Percentiles rank a stretch among this genome's conserved stretches.
phyloP scores from a whole-genome alignment of 2,797 vertebrate species.

The Acanthis flammea region DNA sequence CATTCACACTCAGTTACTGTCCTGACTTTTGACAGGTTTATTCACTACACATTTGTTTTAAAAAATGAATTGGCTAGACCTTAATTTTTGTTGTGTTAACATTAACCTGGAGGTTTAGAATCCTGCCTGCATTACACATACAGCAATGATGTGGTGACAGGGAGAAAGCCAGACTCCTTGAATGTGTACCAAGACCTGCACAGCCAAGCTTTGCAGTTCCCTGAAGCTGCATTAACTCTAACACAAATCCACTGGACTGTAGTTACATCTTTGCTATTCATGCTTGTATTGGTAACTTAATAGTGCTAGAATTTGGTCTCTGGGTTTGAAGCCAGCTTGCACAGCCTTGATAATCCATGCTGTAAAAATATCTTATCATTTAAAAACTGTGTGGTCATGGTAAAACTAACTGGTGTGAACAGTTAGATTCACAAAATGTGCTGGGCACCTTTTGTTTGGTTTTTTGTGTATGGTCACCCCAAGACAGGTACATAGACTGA shows the following conservation, averaged over 20 bases:
- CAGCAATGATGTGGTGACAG: neutral
- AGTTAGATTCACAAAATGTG: neutral
- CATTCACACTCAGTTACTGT: neutral
- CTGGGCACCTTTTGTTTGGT: neutral
- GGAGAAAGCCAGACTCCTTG: neutral
- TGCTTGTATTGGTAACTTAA: neutral
- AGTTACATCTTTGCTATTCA: neutral
- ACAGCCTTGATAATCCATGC: neutral
- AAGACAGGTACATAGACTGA: neutral
- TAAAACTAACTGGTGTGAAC: neutral
- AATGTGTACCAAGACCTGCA: neutral
- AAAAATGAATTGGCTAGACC: neutral
- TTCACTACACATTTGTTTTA: neutral
- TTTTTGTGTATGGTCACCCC: neutral
- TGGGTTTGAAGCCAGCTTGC: neutral
- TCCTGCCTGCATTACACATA: neutral
- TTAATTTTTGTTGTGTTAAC: neutral
- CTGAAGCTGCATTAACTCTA: neutral
- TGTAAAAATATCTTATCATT: neutral
- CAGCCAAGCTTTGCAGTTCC: neutral
- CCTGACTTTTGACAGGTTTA: neutral
- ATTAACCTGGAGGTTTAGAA: neutral
- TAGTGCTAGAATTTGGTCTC: neutral
- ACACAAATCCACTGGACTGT: neutral
- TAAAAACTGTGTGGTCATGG: neutral